A percentile compares a stretch with the other conserved stretches of the same genome.
phyloP scores from a whole-genome alignment of 2,113 vertebrate genomes.

The Corapipo altera region DNA sequence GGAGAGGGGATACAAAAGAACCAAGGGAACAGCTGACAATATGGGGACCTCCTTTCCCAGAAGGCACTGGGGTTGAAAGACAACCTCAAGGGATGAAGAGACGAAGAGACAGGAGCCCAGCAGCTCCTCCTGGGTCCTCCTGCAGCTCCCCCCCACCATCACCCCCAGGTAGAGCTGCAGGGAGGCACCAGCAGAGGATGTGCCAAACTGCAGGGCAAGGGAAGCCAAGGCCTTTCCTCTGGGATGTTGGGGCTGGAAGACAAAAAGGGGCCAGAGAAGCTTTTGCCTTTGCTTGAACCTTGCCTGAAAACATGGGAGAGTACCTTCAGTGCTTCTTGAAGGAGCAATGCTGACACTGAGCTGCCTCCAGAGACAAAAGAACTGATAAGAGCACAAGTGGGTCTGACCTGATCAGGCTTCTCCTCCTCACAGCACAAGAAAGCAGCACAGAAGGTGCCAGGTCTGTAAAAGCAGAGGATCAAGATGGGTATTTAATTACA shows the following conservation, averaged over 20 bases:
- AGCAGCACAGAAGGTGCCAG: background rate
- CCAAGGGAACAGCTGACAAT: background rate
- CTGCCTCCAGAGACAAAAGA: background rate
- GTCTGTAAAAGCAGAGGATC: background rate
- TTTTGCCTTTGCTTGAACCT: background rate
- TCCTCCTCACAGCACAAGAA: background rate
- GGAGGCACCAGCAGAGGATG: background rate
- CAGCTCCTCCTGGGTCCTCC: background rate
- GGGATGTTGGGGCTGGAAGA: background rate
- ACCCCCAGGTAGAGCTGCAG: background rate
- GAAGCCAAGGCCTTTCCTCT: background rate
- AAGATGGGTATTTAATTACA: background rate
- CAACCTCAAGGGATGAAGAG: background rate
- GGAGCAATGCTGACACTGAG: background rate
- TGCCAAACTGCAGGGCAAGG: background rate
- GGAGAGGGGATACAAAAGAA: background rate
- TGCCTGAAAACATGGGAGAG: rapidly evolving
- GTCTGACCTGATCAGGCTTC: background rate
- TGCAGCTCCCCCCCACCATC: background rate
- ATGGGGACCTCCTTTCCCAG: background rate
- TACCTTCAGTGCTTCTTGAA: background rate
- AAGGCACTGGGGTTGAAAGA: background rate
- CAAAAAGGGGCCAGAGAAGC: background rate
- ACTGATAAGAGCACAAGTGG: background rate
- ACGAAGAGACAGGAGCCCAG: background rate